Base-by-base conservation (phyloP, 2,888 invertebrate genomes). In the Pteria penguin region DNA sequence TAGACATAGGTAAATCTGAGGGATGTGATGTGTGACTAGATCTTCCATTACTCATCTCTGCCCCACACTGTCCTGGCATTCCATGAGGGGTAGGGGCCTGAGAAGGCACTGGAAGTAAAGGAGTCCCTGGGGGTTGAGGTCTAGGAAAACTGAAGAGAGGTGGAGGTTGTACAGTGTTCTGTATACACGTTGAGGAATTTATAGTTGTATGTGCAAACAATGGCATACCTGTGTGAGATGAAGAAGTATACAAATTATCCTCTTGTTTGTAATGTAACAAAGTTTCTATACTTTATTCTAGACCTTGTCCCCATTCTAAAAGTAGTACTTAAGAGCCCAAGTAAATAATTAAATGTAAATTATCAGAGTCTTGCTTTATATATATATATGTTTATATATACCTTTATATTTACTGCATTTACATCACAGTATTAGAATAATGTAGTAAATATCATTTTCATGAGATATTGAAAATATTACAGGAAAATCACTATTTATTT, bases 31-130 rank as follows among this genome's bases (percentile, higher is more conserved):
- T 55, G 29, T 57, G 72, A 33, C 18, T 26, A 24, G 68, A 57
- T 31, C 32, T 55, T 14, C 31, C 11, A 2, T 32, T n/a, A 24
- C 24, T 24, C 33, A 11, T 52, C 5, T 57, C 32, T 4, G 65
- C 26, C 26, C 65, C 65, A 32, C 68, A 57, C 31, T 68, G 68
- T 22, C 57, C 57, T 2, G 54, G 68, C 31, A 32, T 32, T n/a
- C 76, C 81, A 33, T 75, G 80, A 24, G 75, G 78, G 62, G 52
- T 75, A 76, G 76, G 77, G 67, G 81, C 82, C 68, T 78, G 76
- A 66, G 76, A 74, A 55, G 29, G 69, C 63, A 11, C 68, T 45
- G 58, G 68, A n/a, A 62, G 45, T n/a, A 71, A 32, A 45, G 45
- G 45, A 14, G 45, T 45, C 18, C 31, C n/a, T 14, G 24, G 68